Percentiles rank a stretch among this genome's conserved stretches.
Evolutionary conservation across 2,797 vertebrate species (phyloP).

Genomic region (Lycodopsis pacificus): DNA sequence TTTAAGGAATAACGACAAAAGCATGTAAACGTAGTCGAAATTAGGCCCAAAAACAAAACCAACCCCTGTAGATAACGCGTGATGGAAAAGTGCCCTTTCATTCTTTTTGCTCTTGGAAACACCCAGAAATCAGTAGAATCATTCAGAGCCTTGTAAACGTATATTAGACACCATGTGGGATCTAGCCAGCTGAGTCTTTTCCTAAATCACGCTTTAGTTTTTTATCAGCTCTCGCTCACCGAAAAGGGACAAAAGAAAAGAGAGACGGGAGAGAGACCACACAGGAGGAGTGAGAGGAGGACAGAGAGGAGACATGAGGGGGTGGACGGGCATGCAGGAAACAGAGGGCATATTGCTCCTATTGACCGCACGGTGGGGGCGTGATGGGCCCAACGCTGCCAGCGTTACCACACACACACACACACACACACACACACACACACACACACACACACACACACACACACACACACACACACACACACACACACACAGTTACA

Average conservation of each 20-base stretch:
- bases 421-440: slow-evolving; percentile 45
- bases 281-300: slow-evolving; percentile 58
- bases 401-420: slow-evolving; percentile 54
- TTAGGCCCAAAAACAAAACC: slow-evolving; percentile 18
- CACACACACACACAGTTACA: slow-evolving; percentile 29
- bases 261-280: slow-evolving; percentile 59
- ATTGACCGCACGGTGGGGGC: slow-evolving; percentile 71
- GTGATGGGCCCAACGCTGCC: slow-evolving; percentile 50
- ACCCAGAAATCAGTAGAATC: slow-evolving; percentile 25
- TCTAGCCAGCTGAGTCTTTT: slow-evolving; percentile 36
- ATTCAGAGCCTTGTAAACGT: slow-evolving; percentile 55
- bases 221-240: slow-evolving; percentile 42
- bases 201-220: slow-evolving; percentile 49
- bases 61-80: slow-evolving; percentile 19
- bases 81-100: slow-evolving; percentile 11
- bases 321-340: slow-evolving; percentile 68
- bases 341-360: slow-evolving; percentile 63
- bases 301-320: slow-evolving; percentile 51
- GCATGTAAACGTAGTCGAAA: background rate
- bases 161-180: slow-evolving; percentile 44
- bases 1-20: too few relatives aligned
- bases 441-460: slow-evolving; percentile 42
- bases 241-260: slow-evolving; percentile 22
- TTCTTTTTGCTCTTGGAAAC: slow-evolving; percentile 17
- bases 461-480: slow-evolving; percentile 48